These are phyloP conservation scores for Drosophila antonietae DNA, from an alignment of 2,888 invertebrate genomes.

Conservation along the genomic window DNA sequence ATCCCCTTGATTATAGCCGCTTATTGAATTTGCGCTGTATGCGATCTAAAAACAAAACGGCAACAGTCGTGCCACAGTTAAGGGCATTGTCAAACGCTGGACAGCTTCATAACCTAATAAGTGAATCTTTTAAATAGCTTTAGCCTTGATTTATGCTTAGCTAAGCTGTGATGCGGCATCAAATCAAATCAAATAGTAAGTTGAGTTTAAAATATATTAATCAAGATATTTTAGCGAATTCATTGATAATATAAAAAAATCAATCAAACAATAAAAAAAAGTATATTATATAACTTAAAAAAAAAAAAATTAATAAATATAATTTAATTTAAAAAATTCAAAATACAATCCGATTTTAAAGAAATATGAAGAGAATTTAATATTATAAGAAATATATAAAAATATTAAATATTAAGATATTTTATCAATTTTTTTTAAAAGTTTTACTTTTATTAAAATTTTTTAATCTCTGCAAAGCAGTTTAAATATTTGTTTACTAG, in stretches of 20 bases:
- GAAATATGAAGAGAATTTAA: too few relatives aligned
- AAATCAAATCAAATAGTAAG: not conserved
- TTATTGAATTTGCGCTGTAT: slow-evolving; percentile 64
- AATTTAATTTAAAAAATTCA: too few relatives aligned
- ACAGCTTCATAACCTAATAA: slow-evolving; percentile 24
- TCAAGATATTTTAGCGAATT: not conserved
- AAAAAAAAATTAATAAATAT: too few relatives aligned
- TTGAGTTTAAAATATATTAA: not conserved
- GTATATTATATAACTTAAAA: too few relatives aligned
- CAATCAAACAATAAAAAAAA: not conserved
- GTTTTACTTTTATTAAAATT: too few relatives aligned
- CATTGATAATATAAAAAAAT: too few relatives aligned
- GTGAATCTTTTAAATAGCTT: slow-evolving; percentile 2
- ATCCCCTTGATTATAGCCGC: slow-evolving; percentile 37
- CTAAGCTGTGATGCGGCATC: not conserved
- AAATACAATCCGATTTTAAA: too few relatives aligned
- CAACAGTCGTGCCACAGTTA: slow-evolving; percentile 8
- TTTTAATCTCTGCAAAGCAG: too few relatives aligned
- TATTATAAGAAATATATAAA: too few relatives aligned
- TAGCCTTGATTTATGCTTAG: not conserved
- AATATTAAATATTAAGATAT: too few relatives aligned
- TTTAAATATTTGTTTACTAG: too few relatives aligned
- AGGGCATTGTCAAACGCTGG: slow-evolving; percentile 1
- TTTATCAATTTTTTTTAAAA: too few relatives aligned
- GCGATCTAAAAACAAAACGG: slow-evolving; percentile 40